These are phyloP conservation scores for Colinus virginianus DNA, from an alignment of 2,113 vertebrate species.

Conservation along the genomic window DNA sequence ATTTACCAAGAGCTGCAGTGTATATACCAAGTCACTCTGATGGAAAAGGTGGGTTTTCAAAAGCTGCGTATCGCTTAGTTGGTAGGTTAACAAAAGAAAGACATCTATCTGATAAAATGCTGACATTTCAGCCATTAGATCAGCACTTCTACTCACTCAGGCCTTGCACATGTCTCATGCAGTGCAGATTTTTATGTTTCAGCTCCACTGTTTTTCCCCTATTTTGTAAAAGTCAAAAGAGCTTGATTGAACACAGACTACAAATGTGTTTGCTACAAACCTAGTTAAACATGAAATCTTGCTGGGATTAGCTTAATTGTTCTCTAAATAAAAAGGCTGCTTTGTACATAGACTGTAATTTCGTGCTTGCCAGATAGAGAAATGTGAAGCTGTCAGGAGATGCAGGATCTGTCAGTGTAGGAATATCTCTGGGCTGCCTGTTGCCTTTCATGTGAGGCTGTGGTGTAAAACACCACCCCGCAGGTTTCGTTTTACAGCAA, in stretches of 20 bases:
- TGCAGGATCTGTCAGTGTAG: constrained; percentile 34
- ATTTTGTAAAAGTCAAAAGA: constrained; percentile 11
- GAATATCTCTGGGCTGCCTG: constrained; percentile 49
- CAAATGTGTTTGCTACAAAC: constrained; percentile 38
- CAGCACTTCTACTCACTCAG: neutral
- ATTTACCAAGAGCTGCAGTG: neutral
- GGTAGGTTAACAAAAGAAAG: neutral
- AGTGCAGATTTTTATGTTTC: constrained; percentile 19
- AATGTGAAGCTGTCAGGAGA: constrained; percentile 60
- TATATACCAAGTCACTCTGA: neutral
- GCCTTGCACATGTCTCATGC: neutral
- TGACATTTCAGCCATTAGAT: neutral
- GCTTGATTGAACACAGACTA: constrained; percentile 61
- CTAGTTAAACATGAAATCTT: constrained; percentile 56
- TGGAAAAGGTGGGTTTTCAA: neutral
- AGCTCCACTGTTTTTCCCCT: neutral
- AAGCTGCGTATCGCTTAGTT: neutral
- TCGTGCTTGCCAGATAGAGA: constrained; percentile 61
- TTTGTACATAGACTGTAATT: constrained; percentile 24
- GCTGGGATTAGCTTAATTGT: constrained; percentile 65
- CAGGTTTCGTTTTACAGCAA: constrained; percentile 46
- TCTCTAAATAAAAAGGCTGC: constrained; percentile 54
- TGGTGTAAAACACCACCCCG: constrained; percentile 29
- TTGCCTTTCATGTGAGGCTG: constrained; percentile 55
- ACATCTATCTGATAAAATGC: neutral